Conservation (phyloP, 1,140 invertebrate species). For the Doryteuthis pealeii region DNA sequence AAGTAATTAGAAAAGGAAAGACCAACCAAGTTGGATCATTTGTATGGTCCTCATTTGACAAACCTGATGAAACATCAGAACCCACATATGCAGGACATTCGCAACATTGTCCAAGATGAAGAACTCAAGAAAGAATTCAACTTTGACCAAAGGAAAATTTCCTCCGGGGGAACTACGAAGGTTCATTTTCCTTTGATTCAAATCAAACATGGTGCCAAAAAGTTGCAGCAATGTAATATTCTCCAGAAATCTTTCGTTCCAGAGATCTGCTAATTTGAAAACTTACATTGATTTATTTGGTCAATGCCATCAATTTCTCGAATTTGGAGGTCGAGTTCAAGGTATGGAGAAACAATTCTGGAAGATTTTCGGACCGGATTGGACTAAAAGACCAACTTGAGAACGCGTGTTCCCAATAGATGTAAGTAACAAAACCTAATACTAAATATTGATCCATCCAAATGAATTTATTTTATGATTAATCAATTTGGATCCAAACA, state of each 20-base stretch:
- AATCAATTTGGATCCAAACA: too few species aligned
- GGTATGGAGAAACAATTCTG: too few species aligned
- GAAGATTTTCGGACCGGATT: too few species aligned
- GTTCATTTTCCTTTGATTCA: slow-evolving; percentile 45
- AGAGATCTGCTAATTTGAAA: slow-evolving; percentile 72
- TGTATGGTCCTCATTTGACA: slow-evolving; percentile 86
- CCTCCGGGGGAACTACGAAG: slow-evolving; percentile 80
- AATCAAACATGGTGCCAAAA: slow-evolving; percentile 46
- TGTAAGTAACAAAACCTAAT: too few species aligned
- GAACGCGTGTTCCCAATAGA: too few species aligned
- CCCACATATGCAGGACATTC: slow-evolving; percentile 78
- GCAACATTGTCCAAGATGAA: slow-evolving; percentile 75
- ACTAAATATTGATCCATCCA: too few species aligned
- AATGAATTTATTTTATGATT: too few species aligned
- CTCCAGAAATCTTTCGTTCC: slow-evolving; percentile 84
- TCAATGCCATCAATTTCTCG: slow-evolving; percentile 81
- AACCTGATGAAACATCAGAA: slow-evolving; percentile 82
- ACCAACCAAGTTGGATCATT: slow-evolving; percentile 95
- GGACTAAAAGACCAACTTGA: too few species aligned
- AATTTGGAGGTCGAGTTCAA: slow-evolving; percentile 74
- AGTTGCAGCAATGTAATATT: slow-evolving; percentile 71
- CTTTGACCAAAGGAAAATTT: slow-evolving; percentile 81
- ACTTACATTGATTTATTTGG: slow-evolving; percentile 85
- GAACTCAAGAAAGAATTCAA: slow-evolving; percentile 75
- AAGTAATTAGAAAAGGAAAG: slow-evolving; percentile 71